A percentile compares a stretch with the other conserved stretches of the same genome.
phyloP scores from a whole-genome alignment of 2,113 vertebrate genomes.

The Callocephalon fimbriatum region DNA sequence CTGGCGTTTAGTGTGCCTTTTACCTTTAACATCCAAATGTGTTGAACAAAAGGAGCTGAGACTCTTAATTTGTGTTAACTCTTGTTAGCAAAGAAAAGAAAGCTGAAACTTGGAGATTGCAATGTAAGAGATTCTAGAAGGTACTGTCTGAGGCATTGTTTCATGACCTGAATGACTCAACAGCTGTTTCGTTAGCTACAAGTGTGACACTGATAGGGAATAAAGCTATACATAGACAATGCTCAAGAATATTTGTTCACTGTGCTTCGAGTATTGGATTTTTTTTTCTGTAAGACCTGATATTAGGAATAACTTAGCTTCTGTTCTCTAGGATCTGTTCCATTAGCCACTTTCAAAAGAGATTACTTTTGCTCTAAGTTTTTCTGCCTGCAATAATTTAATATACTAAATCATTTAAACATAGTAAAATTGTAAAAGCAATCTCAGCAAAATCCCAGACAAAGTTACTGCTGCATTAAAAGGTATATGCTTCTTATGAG shows the following conservation, averaged over 20 bases:
- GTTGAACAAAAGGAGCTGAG: not conserved
- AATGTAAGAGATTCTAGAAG: not conserved
- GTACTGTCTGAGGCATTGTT: not conserved
- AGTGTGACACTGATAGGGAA: not conserved
- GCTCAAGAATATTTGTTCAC: not conserved
- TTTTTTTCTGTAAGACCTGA: not conserved
- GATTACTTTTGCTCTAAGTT: not conserved
- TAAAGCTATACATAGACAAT: not conserved
- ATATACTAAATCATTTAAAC: not conserved
- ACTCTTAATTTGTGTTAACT: not conserved
- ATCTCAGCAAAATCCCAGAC: not conserved
- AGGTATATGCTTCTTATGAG: not conserved
- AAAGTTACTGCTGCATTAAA: not conserved
- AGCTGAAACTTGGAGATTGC: not conserved
- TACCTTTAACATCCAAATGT: not conserved
- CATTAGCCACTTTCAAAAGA: not conserved
- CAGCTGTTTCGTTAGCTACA: not conserved
- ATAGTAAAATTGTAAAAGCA: not conserved
- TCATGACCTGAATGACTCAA: not conserved
- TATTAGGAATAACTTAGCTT: not conserved
- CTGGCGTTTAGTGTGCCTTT: not conserved
- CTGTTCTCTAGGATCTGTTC: not conserved
- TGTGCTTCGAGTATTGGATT: not conserved
- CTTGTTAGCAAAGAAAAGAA: not conserved
- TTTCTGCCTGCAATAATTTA: not conserved